A percentile compares a stretch with the other conserved stretches of the same genome.
Evolutionary conservation across 2,797 vertebrate genomes (phyloP).

Genomic region (Melanotaenia nigrans): DNA sequence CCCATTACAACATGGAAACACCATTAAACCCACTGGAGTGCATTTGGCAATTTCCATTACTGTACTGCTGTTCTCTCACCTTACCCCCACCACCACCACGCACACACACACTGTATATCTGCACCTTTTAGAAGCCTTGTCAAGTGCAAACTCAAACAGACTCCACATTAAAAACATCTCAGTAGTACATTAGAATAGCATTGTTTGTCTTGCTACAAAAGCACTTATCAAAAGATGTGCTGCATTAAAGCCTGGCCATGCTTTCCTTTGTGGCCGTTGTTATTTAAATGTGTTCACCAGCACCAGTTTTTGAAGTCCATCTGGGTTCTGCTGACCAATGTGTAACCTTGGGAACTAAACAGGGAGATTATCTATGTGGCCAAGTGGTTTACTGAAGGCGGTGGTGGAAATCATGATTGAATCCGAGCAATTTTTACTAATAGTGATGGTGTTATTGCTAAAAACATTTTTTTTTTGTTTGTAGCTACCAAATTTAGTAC

Average conservation of each 20-base stretch:
- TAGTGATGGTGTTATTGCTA: not conserved
- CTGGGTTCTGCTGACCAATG: not conserved
- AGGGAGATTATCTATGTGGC: not conserved
- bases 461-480: not conserved
- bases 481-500: not conserved
- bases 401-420: not conserved
- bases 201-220: not conserved
- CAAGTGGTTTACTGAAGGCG: not conserved
- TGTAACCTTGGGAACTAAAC: not conserved
- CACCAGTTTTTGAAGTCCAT: not conserved
- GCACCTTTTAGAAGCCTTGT: conserved; percentile 17
- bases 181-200: not conserved
- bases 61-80: not conserved
- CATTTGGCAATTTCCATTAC: conserved; percentile 22
- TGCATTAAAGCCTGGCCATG: not conserved
- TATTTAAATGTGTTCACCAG: not conserved
- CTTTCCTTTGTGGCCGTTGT: not conserved
- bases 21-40: conserved; percentile 17
- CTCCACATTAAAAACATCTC: not conserved
- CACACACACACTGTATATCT: no score
- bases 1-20: conserved; percentile 20
- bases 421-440: not conserved
- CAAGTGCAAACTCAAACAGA: not conserved
- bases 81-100: not conserved
- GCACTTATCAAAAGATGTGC: not conserved